phyloP scores from a whole-genome alignment of 2,888 invertebrate species.

The Pteria penguin region DNA sequence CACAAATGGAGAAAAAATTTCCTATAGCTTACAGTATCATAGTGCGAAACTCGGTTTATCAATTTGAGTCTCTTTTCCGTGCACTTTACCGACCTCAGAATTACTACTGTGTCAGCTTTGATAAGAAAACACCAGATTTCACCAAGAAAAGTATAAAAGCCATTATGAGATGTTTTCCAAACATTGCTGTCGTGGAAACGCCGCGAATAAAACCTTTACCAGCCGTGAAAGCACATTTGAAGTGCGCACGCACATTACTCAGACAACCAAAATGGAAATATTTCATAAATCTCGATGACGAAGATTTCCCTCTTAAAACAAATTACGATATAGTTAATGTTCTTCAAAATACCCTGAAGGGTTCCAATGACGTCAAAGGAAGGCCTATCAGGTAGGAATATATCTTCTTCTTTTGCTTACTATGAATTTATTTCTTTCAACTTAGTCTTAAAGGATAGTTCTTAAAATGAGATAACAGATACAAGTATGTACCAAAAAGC shows the following conservation, averaged over 20 bases:
- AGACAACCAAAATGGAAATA: neutral
- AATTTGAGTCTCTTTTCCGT: neutral
- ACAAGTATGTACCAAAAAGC: too few species aligned
- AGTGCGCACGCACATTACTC: neutral
- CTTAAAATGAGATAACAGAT: too few species aligned
- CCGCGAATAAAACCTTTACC: neutral
- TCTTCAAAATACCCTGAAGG: neutral
- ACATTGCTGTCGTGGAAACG: neutral
- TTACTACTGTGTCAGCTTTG: neutral
- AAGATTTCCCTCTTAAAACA: neutral
- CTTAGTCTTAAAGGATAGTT: too few species aligned
- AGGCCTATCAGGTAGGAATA: neutral
- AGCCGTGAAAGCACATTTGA: neutral
- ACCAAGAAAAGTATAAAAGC: neutral
- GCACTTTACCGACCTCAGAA: neutral
- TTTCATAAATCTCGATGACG: neutral
- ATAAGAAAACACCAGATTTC: neutral
- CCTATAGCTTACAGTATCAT: neutral
- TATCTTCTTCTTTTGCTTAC: too few species aligned
- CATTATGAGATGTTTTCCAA: neutral
- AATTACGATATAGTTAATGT: neutral
- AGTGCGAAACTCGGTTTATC: neutral
- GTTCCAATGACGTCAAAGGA: neutral
- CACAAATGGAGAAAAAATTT: neutral
- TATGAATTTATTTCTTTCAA: too few species aligned